These are phyloP conservation scores for Aspidiotus destructor DNA, from an alignment of 2,888 invertebrate species.

Conservation along the genomic window DNA sequence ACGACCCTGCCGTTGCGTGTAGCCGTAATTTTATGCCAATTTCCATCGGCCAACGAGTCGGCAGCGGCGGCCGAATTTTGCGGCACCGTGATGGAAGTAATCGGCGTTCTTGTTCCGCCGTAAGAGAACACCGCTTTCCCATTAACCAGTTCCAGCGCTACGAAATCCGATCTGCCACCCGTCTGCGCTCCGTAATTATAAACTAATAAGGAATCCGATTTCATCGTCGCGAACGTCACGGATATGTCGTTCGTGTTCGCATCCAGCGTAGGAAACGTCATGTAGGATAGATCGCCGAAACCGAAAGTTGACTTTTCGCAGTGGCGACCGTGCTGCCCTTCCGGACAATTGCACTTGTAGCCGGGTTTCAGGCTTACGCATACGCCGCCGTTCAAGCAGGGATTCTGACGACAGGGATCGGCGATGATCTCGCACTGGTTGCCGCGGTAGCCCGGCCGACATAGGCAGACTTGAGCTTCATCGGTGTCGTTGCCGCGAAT, in stretches of 20 bases:
- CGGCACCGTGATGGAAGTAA: conserved; percentile 54
- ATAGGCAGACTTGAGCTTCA: conserved; percentile 87
- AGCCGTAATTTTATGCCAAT: conserved; percentile 85
- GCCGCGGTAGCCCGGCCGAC: conserved; percentile 82
- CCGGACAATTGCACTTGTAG: conserved; percentile 66
- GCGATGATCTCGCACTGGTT: conserved; percentile 80
- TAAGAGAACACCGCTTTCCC: conserved; percentile 82
- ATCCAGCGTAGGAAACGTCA: conserved; percentile 77
- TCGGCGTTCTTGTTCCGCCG: conserved; percentile 78
- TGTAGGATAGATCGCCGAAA: conserved; percentile 78
- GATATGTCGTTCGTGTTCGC: conserved; percentile 84
- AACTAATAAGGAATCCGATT: conserved; percentile 71
- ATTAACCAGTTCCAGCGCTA: conserved; percentile 76
- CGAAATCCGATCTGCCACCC: conserved; percentile 82
- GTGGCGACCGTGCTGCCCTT: conserved; percentile 78
- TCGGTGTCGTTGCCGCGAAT: conserved; percentile 92
- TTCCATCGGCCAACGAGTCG: conserved; percentile 66
- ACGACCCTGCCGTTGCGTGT: conserved; percentile 81
- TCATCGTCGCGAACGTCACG: conserved; percentile 81
- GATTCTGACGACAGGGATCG: conserved; percentile 84
- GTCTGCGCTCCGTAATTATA: conserved; percentile 85
- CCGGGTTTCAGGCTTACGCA: conserved; percentile 83
- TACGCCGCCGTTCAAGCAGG: conserved; percentile 80
- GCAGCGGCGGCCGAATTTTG: conserved; percentile 11
- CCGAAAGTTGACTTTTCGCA: conserved; percentile 86